Conservation (phyloP, 1,140 invertebrate genomes). For the Cylas formicarius region DNA sequence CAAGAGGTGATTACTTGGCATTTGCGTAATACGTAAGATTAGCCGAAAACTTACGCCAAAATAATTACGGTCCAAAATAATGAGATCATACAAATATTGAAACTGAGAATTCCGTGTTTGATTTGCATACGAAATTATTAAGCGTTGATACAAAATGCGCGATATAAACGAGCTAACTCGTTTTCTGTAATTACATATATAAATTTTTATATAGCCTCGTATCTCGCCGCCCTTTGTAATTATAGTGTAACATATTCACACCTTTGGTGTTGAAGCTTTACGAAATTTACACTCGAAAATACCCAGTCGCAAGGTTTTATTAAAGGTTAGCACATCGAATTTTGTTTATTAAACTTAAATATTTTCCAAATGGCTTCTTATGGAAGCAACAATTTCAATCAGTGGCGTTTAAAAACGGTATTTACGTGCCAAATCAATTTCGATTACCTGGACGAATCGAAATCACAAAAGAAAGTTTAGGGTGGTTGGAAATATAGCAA, state of each 20-base stretch:
- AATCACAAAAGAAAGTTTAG: too few species aligned
- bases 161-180: background rate
- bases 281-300: background rate
- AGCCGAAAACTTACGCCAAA: slow-evolving; percentile 3
- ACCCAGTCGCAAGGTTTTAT: background rate
- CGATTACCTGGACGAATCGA: too few species aligned
- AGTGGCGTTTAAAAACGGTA: too few species aligned
- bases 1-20: background rate
- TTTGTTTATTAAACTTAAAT: slow-evolving; percentile 1
- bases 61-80: background rate
- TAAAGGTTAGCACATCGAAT: slow-evolving; percentile 2
- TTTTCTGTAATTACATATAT: slow-evolving; percentile 1
- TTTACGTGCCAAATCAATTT: too few species aligned
- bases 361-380: background rate
- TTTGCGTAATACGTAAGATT: slow-evolving; percentile 1
- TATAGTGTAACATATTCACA: slow-evolving; percentile 1
- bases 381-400: too few species aligned
- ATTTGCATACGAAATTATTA: slow-evolving; percentile 5
- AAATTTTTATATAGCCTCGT: background rate
- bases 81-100: slow-evolving; percentile 5
- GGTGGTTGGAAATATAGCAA: too few species aligned
- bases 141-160: slow-evolving; percentile 1
- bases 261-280: background rate
- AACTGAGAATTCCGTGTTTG: background rate
- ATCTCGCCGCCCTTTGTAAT: background rate